These are phyloP conservation scores for Illadopsis cleaveri DNA, from an alignment of 2,113 vertebrate genomes.

Conservation along the genomic window DNA sequence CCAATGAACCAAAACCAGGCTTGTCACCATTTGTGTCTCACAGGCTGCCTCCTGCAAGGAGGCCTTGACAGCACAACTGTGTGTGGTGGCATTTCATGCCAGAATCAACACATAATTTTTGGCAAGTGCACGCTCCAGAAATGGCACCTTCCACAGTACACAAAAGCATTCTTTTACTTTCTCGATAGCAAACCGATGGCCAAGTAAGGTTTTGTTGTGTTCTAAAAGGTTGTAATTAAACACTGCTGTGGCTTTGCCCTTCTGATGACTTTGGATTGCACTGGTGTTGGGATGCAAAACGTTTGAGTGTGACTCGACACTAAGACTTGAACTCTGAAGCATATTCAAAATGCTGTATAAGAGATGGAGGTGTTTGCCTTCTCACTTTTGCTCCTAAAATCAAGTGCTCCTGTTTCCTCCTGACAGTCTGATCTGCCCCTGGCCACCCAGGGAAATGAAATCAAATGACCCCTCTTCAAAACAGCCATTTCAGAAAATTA, in stretches of 20 bases:
- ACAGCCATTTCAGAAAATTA: slow-evolving; percentile 51
- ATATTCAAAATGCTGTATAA: background rate
- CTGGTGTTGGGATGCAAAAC: background rate
- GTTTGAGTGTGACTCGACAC: background rate
- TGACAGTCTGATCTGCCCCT: slow-evolving; percentile 20
- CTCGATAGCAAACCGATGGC: background rate
- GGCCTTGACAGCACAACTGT: background rate
- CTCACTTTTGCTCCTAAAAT: slow-evolving; percentile 17
- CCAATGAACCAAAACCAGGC: background rate
- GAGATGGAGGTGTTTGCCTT: background rate
- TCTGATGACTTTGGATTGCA: background rate
- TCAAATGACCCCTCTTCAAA: slow-evolving; percentile 51
- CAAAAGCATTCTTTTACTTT: background rate
- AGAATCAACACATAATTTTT: background rate
- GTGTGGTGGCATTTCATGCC: background rate
- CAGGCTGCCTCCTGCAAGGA: background rate
- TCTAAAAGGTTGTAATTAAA: slow-evolving; percentile 18
- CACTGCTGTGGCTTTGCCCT: background rate
- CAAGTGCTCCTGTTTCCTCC: slow-evolving; percentile 5
- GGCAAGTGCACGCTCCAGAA: slow-evolving; percentile 13
- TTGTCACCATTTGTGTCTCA: background rate
- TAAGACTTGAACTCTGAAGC: slow-evolving; percentile 38
- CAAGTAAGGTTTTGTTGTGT: background rate
- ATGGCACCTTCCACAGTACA: slow-evolving; percentile 1
- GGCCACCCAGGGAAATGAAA: slow-evolving; percentile 59